Base-by-base conservation (phyloP, 2,113 vertebrate species). In the Pantherophis guttatus region DNA sequence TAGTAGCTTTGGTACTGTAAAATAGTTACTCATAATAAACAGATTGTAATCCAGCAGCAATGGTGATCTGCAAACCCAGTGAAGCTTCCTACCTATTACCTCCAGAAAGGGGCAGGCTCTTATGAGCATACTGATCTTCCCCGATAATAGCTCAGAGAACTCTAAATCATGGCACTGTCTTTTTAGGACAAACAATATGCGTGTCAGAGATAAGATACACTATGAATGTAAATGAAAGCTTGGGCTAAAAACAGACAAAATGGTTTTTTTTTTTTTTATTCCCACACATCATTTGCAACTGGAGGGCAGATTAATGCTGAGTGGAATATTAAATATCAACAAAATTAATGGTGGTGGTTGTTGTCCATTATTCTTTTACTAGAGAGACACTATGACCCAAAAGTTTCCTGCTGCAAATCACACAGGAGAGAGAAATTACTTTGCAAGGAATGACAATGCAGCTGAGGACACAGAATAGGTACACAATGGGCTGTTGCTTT, bases 181-280 rank as follows among this genome's bases (percentile, higher is more conserved):
- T 57, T 50, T 90, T 59, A 65, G 90, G 92, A 65, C 92, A 93
- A 93, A 86, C 92, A 87, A 85, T 65, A 87, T 93, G 92, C 70
- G 89, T 86, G 57, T 52, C 90, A 52, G 48, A 93, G 89, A 93
- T 93, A 87, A 93, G 92, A 87, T 48, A 86, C 48, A 29, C 48
- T 13, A 93, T 86, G 88, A 53, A 93, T 90, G 86, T 87, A 65
- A 90, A 93, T 93, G 88, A 86, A 90, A 86, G 70, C 65, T 53
- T 86, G 58, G 57, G 48, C 55, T 90, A 93, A 93, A 90, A 85
- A 62, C 88, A 90, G 88, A 86, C 70, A 90, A 90, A 93, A 93
- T 23, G 52, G 55, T 24, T 9, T 65, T 86, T 24, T 9, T 65
- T 86, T 24, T 48, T 90, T 90, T 90, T 90, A 90, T 86, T 86